Evolutionary conservation across 2,888 invertebrate species (phyloP).

Genomic region (Invenusta paracnida): DNA sequence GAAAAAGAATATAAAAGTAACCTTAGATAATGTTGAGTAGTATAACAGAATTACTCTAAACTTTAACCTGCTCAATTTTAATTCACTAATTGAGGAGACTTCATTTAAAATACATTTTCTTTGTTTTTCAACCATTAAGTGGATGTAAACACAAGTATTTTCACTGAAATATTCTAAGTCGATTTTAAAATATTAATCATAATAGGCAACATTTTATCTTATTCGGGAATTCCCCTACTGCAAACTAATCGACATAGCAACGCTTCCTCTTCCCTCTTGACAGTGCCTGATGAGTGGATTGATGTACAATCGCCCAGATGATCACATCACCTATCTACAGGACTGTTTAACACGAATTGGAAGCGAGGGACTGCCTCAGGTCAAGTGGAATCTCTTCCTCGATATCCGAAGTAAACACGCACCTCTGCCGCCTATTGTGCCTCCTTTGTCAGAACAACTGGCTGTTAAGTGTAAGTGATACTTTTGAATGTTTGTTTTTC

Average conservation of each 20-base stretch:
- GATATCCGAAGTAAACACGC: slow-evolving; percentile 46
- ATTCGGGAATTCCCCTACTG: too few species aligned
- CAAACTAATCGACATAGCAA: too few species aligned
- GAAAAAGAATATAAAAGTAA: too few species aligned
- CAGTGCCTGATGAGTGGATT: slow-evolving; percentile 63
- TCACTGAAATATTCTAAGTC: not conserved
- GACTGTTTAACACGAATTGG: slow-evolving; percentile 55
- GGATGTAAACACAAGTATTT: not conserved
- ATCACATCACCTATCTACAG: slow-evolving; percentile 58
- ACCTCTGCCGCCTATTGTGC: not conserved
- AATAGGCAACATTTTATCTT: too few species aligned
- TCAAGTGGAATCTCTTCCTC: slow-evolving; percentile 58
- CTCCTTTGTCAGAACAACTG: not conserved
- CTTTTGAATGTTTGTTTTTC: too few species aligned
- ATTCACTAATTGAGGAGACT: too few species aligned
- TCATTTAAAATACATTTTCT: not conserved
- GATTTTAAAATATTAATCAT: too few species aligned
- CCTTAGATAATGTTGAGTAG: too few species aligned
- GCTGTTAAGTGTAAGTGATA: not conserved
- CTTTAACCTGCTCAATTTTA: too few species aligned
- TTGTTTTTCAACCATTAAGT: too few species aligned
- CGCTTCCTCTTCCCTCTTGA: too few species aligned
- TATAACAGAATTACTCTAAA: too few species aligned
- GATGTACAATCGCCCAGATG: slow-evolving; percentile 62
- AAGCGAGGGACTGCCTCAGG: slow-evolving; percentile 51